phyloP scores from a whole-genome alignment of 2,888 invertebrate genomes.

The Brachyopa scutellaris region DNA sequence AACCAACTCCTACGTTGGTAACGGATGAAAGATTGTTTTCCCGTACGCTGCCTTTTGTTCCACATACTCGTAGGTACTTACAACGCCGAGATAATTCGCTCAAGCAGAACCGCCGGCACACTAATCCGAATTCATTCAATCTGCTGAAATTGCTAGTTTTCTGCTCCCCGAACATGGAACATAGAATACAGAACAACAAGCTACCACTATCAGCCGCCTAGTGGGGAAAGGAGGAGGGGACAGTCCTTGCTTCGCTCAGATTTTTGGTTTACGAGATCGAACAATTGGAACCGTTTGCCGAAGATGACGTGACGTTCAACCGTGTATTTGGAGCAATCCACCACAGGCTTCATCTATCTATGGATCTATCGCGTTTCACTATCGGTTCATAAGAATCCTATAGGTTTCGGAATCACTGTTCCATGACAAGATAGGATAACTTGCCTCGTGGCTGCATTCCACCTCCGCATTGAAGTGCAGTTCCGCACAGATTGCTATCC shows the following conservation, averaged over 20 bases:
- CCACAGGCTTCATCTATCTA: neutral
- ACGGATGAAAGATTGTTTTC: conserved; percentile 41
- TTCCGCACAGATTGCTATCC: conserved; percentile 7
- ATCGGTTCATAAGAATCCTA: conserved; percentile 18
- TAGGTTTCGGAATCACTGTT: neutral
- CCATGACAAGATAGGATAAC: neutral
- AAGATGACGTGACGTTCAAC: conserved; percentile 21
- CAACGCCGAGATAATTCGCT: conserved; percentile 53
- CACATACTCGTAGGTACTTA: conserved; percentile 2
- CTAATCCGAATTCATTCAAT: conserved; percentile 41
- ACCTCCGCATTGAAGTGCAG: conserved; percentile 2
- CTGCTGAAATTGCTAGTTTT: conserved; percentile 61
- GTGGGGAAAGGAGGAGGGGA: too few relatives aligned
- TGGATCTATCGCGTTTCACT: neutral
- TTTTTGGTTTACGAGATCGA: conserved; percentile 39
- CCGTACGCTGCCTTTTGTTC: conserved; percentile 38
- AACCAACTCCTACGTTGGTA: conserved; percentile 43
- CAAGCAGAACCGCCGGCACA: conserved; percentile 49
- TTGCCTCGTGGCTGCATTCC: neutral
- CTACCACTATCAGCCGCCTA: too few relatives aligned
- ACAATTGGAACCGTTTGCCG: conserved; percentile 30
- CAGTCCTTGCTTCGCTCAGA: too few relatives aligned
- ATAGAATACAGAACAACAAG: neutral
- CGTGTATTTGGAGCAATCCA: conserved; percentile 21
- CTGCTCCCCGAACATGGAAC: too few relatives aligned